Base-by-base conservation (phyloP, 1,140 invertebrate species). In the Zaprionus kolodkinae region DNA sequence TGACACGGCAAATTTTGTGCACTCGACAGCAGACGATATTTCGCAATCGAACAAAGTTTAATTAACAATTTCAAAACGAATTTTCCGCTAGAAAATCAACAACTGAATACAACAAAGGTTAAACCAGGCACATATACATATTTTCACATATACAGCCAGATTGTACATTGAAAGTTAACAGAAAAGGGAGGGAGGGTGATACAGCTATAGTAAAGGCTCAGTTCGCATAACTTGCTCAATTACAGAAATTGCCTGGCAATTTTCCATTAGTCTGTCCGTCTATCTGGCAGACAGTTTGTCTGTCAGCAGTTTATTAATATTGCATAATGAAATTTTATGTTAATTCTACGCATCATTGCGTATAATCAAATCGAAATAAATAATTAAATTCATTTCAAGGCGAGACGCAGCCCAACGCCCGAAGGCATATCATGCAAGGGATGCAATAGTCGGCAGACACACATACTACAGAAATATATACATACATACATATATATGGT, bases 331-430 rank as follows among this genome's bases (percentile, higher is more conserved):
- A 92, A 92, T 92, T 92, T 87, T 87, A 89, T 92, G 83, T 92
- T 91, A 92, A 92, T 92, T 87, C 82, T 91, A 84, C 88, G 91
- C 91, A 91, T 92, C 91, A 91, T 89, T 91, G 91, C 78, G 80
- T 76, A 76, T 91, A 92, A 92, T 92, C 82, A 92, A 92, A 92
- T 92, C 79, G 79, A 92, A 91, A 87, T 91, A 91, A 92, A 92
- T 92, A 91, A 91, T 92, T 91, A 90, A 90, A 86, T 87, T 81
- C 81, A 81, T 74, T 89, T 72, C 36, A 74, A 81, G 78, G 69
- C 70, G 74, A 72, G 78, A 66, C 81, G 61, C 76, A 80, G 68
- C 67, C 40, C 52, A 78, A 27, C 25, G 66, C 65, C 75, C 38
- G 25, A 77, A 73, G 61, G 67, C 66, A 64, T 75, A 57, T 38